Percentiles rank a stretch among this genome's conserved stretches.
These are phyloP conservation scores for Leptogaster cylindrica DNA, from an alignment of 2,888 invertebrate genomes.

Conservation along the genomic window DNA sequence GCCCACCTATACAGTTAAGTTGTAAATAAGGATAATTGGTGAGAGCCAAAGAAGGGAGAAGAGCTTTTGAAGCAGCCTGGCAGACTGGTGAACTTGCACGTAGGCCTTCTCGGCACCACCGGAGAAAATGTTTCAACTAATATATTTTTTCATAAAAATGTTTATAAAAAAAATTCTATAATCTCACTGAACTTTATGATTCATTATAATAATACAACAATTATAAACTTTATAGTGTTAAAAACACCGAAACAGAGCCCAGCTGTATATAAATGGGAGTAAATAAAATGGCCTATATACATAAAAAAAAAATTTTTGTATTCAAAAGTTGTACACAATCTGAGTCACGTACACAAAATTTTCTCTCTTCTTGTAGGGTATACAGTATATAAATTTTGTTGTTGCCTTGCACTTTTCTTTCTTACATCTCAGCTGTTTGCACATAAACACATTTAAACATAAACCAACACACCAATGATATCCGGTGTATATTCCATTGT, in stretches of 20 bases:
- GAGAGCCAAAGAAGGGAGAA: neutral
- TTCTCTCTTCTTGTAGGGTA: conserved; percentile 1
- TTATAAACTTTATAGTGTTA: too few relatives aligned
- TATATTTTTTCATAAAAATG: too few relatives aligned
- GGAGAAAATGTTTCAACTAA: too few relatives aligned
- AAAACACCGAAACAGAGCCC: too few relatives aligned
- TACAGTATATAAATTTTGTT: neutral
- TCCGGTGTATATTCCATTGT: conserved; percentile 2
- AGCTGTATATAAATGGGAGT: too few relatives aligned
- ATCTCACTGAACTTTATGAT: too few relatives aligned
- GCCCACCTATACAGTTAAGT: neutral
- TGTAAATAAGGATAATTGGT: neutral
- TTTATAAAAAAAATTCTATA: too few relatives aligned
- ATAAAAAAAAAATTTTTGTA: neutral
- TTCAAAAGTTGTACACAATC: conserved; percentile 12
- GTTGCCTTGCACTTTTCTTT: conserved; percentile 3
- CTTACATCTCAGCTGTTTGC: conserved; percentile 22
- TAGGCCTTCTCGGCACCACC: too few relatives aligned
- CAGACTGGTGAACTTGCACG: neutral
- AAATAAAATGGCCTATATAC: neutral
- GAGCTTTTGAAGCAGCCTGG: too few relatives aligned
- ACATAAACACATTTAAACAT: neutral
- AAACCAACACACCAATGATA: neutral
- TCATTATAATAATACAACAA: too few relatives aligned
- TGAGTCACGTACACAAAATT: conserved; percentile 34